Percentiles rank a stretch among this genome's conserved stretches.
Conservation (phyloP, 2,888 invertebrate species). For the Coronaproctus castanopsis region DNA sequence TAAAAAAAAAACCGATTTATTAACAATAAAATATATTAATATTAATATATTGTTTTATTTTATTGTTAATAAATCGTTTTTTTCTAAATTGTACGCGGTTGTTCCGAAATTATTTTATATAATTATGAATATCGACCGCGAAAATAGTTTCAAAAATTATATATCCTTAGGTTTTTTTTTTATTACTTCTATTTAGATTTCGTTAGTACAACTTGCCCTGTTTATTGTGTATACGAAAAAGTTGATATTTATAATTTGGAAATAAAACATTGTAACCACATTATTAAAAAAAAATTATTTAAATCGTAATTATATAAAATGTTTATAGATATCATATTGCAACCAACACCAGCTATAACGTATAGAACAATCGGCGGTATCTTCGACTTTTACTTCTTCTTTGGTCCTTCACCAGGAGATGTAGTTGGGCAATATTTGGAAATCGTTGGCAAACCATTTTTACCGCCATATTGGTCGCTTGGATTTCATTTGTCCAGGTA, state of each 20-base stretch:
- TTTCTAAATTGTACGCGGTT: no score
- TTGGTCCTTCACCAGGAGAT: constrained; percentile 50
- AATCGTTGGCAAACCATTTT: constrained; percentile 49
- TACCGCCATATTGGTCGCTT: constrained; percentile 74
- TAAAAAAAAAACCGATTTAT: no score
- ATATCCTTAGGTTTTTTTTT: background rate
- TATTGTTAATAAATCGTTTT: no score
- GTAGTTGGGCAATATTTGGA: constrained; percentile 46
- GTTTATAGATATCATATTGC: constrained; percentile 48
- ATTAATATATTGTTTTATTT: no score
- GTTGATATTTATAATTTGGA: background rate
- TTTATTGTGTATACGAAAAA: background rate
- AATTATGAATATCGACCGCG: no score
- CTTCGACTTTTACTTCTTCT: constrained; percentile 53
- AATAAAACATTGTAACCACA: background rate
- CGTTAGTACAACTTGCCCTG: background rate
- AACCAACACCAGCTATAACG: constrained; percentile 61
- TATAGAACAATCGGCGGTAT: constrained; percentile 65
- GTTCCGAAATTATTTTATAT: no score
- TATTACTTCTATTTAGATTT: background rate
- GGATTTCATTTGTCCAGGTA: constrained; percentile 71
- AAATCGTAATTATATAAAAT: no score
- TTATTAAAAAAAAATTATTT: no score
- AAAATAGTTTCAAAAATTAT: no score
- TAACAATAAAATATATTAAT: no score